Percentiles rank a stretch among this genome's conserved stretches.
Evolutionary conservation across 2,888 invertebrate species (phyloP).

Genomic region (Smittia sp.): DNA sequence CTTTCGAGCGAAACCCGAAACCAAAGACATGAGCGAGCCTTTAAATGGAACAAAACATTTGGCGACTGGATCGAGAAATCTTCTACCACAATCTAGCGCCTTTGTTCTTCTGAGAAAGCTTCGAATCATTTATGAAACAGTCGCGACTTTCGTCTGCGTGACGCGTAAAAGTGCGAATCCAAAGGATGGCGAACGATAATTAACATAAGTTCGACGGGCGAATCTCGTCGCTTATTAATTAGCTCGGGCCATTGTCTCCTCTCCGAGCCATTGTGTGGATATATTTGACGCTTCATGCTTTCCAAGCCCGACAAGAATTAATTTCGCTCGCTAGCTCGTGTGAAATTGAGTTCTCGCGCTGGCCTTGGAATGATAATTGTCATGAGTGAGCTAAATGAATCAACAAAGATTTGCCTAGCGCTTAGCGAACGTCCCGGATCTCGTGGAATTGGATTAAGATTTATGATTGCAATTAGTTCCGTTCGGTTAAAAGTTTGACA

Average conservation of each 20-base stretch:
- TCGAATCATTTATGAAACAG: constrained; percentile 19
- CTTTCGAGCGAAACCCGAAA: not conserved
- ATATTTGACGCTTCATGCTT: no score
- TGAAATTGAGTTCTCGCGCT: no score
- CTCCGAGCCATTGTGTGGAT: not conserved
- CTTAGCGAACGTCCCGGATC: no score
- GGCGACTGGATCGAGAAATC: not conserved
- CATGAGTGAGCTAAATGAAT: no score
- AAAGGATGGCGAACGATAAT: not conserved
- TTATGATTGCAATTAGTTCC: no score
- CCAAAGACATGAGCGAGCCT: not conserved
- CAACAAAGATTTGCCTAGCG: no score
- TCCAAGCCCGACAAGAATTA: no score
- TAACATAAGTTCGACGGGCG: constrained; percentile 25
- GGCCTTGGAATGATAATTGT: no score
- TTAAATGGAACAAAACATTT: not conserved
- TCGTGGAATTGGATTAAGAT: no score
- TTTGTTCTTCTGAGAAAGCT: not conserved
- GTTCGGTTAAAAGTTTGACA: no score
- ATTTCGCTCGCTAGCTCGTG: no score
- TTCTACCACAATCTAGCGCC: no score
- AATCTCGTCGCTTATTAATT: constrained; percentile 19
- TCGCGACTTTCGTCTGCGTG: constrained; percentile 26
- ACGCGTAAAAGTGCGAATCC: not conserved
- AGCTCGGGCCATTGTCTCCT: constrained; percentile 9